Conservation (phyloP, 2,113 vertebrate genomes). For the Notothenia rossii region DNA sequence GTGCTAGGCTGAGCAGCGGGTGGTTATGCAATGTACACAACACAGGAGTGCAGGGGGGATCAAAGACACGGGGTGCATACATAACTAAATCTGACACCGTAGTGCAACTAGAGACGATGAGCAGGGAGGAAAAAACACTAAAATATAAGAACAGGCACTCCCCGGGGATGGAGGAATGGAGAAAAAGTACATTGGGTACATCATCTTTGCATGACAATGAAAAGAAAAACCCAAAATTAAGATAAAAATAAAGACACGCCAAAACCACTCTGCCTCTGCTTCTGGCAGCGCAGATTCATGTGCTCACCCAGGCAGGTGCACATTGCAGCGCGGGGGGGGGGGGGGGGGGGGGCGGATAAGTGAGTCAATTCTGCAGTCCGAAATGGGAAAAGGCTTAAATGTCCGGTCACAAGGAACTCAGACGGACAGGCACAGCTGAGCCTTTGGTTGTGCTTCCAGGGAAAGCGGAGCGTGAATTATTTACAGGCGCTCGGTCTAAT, state of each 20-base stretch:
- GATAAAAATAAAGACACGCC: constrained; percentile 26
- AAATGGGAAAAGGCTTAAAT: constrained; percentile 56
- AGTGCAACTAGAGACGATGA: constrained; percentile 54
- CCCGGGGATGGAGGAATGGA: constrained; percentile 39
- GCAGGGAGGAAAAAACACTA: constrained; percentile 1
- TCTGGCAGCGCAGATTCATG: constrained; percentile 45
- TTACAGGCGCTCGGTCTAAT: constrained; percentile 56
- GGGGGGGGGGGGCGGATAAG: constrained; percentile 19
- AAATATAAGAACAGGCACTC: constrained; percentile 56
- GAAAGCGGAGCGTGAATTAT: constrained; percentile 68
- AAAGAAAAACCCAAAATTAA: constrained; percentile 19
- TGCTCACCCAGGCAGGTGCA: constrained; percentile 63
- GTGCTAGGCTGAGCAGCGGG: constrained; percentile 48
- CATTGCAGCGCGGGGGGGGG: constrained; percentile 10
- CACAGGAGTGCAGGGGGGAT: constrained; percentile 45
- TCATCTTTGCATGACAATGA: constrained; percentile 35
- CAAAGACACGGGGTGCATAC: constrained; percentile 65
- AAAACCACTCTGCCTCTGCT: constrained; percentile 42
- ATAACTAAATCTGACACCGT: constrained; percentile 64
- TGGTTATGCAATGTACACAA: constrained; percentile 73
- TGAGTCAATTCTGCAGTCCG: constrained; percentile 61
- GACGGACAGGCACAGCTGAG: constrained; percentile 68
- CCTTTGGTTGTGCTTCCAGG: constrained; percentile 53
- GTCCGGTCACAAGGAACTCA: constrained; percentile 52
- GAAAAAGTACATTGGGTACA: constrained; percentile 36